A percentile compares a stretch with the other conserved stretches of the same genome.
Evolutionary conservation across 2,888 invertebrate genomes (phyloP).

Genomic region (Coleophora deauratella): DNA sequence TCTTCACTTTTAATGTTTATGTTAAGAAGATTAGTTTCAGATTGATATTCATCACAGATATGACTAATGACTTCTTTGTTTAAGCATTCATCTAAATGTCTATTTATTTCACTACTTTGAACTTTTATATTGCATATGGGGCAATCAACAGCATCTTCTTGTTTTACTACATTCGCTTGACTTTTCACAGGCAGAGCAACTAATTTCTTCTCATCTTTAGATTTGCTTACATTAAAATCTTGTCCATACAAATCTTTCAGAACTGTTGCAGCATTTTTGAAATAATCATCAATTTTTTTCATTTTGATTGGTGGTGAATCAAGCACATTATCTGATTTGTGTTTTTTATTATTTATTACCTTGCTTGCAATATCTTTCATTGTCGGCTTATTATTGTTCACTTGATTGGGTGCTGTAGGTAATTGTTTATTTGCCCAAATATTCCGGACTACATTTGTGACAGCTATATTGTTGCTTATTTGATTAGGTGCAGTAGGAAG

Average conservation of each 20-base stretch:
- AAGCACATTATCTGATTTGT: conserved; percentile 24
- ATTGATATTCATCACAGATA: not conserved
- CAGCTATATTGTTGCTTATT: not conserved
- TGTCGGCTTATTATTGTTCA: not conserved
- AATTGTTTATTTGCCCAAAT: conserved; percentile 32
- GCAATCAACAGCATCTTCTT: conserved; percentile 44
- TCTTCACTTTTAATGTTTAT: conserved; percentile 1
- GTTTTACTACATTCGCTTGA: too few relatives aligned
- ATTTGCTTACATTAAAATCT: conserved; percentile 39
- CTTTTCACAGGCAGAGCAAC: conserved; percentile 27
- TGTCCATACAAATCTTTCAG: conserved; percentile 59
- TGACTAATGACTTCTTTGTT: conserved; percentile 35
- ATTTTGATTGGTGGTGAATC: conserved; percentile 44
- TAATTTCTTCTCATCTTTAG: conserved; percentile 29
- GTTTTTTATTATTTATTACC: conserved; percentile 26
- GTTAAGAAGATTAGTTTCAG: not conserved
- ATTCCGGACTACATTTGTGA: conserved; percentile 5
- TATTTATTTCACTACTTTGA: conserved; percentile 42
- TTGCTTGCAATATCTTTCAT: not conserved
- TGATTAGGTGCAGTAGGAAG: conserved; percentile 12
- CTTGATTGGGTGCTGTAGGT: conserved; percentile 8
- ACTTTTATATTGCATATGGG: conserved; percentile 61
- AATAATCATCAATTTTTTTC: conserved; percentile 57
- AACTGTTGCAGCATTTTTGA: conserved; percentile 40
- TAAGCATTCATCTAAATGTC: conserved; percentile 62